Evolutionary conservation across 2,888 invertebrate genomes (phyloP).

Genomic region (Mythimna albipuncta): DNA sequence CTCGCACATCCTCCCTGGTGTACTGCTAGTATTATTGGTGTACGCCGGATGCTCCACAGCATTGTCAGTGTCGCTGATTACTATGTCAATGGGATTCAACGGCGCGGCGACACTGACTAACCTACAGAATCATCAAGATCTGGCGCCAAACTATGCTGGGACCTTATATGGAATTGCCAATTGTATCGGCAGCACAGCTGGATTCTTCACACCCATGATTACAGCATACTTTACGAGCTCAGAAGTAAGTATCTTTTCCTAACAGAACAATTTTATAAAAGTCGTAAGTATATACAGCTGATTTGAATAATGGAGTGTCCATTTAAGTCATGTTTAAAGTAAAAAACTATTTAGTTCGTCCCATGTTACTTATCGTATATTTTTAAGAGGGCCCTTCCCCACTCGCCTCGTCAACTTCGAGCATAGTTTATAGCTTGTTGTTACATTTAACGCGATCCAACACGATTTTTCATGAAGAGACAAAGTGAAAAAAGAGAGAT

Average conservation of each 20-base stretch:
- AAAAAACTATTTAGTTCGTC: too few species aligned
- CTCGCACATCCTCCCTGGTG: constrained; percentile 90
- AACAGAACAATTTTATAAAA: not conserved
- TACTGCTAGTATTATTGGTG: constrained; percentile 89
- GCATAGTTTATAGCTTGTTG: too few species aligned
- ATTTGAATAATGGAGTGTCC: too few species aligned
- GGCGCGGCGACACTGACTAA: constrained; percentile 92
- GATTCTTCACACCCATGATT: constrained; percentile 94
- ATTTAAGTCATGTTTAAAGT: too few species aligned
- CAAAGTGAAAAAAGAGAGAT: too few species aligned
- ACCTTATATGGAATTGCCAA: constrained; percentile 95
- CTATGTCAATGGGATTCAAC: constrained; percentile 92
- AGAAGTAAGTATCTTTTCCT: constrained; percentile 80
- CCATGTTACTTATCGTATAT: not conserved
- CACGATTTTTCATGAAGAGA: too few species aligned
- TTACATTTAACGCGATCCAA: too few species aligned
- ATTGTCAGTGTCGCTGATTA: constrained; percentile 92
- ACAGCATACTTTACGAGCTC: constrained; percentile 92
- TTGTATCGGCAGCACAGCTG: constrained; percentile 93
- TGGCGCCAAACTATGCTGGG: constrained; percentile 95
- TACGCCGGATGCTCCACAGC: constrained; percentile 92
- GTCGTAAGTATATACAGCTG: too few species aligned
- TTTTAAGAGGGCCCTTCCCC: not conserved
- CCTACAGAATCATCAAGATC: constrained; percentile 93
- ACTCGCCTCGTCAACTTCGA: too few species aligned